Evolutionary conservation across 2,888 invertebrate genomes (phyloP).

Genomic region (Chymomyza fuscimana): DNA sequence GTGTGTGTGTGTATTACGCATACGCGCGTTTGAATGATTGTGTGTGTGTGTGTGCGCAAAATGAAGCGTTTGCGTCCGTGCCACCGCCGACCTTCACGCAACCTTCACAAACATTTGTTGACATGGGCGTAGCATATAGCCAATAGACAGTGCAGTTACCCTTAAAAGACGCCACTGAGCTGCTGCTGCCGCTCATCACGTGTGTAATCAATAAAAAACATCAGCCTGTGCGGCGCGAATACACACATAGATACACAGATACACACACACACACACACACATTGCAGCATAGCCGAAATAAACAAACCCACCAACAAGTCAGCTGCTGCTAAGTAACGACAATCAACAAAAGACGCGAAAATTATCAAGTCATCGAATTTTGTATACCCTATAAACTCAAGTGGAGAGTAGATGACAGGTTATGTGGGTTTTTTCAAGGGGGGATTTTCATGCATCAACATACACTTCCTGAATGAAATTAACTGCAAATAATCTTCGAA

Average conservation of each 20-base stretch:
- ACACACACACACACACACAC: not conserved
- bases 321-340: constrained; percentile 74
- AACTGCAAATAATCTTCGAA: too few species aligned
- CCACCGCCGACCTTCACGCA: constrained; percentile 78
- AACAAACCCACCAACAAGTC: constrained; percentile 40
- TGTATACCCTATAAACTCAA: too few species aligned
- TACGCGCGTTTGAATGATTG: too few species aligned
- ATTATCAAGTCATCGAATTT: too few species aligned
- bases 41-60: constrained; percentile 24
- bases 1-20: constrained; percentile 23
- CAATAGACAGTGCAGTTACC: constrained; percentile 16
- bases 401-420: too few species aligned
- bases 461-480: too few species aligned
- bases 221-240: constrained; percentile 20
- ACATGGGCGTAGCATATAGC: not conserved
- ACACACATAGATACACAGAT: constrained; percentile 2
- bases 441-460: too few species aligned
- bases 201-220: constrained; percentile 73
- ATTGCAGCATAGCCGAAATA: constrained; percentile 44
- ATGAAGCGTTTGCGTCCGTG: constrained; percentile 7
- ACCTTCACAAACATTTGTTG: constrained; percentile 67
- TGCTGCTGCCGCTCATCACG: constrained; percentile 48
- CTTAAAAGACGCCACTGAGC: not conserved
- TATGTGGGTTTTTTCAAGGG: too few species aligned
- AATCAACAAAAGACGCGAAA: constrained; percentile 28